A percentile compares a stretch with the other conserved stretches of the same genome.
Conservation (phyloP, 1,140 invertebrate genomes). For the Orchesella cincta region DNA sequence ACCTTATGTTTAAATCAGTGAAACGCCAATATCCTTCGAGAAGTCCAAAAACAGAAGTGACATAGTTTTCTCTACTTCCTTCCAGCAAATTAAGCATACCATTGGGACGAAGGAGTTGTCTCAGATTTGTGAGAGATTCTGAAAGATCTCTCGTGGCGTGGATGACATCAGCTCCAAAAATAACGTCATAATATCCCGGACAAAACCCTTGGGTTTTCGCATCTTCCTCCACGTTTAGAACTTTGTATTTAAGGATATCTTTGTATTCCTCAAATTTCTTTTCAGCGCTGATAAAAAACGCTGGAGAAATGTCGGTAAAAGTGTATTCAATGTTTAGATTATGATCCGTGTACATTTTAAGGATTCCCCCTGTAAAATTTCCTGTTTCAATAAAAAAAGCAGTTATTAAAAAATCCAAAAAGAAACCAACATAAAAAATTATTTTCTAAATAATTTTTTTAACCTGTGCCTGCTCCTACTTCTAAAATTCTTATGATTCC, state of each 20-base stretch:
- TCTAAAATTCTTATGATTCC: conserved; percentile 37
- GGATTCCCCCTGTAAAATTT: conserved; percentile 21
- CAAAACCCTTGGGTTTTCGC: conserved; percentile 33
- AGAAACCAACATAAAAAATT: too few relatives aligned
- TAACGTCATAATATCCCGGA: conserved; percentile 31
- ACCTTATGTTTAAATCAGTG: too few relatives aligned
- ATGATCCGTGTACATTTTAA: neutral
- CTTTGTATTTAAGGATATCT: conserved; percentile 11
- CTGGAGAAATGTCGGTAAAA: conserved; percentile 41
- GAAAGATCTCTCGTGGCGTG: conserved; percentile 36
- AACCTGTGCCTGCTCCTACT: conserved; percentile 37
- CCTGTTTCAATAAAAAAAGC: conserved; percentile 14
- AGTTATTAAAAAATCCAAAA: too few relatives aligned
- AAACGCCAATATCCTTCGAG: conserved; percentile 35
- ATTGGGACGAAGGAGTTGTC: neutral
- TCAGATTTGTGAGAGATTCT: conserved; percentile 4
- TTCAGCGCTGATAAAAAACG: conserved; percentile 26
- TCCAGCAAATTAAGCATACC: conserved; percentile 21
- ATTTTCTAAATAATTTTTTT: too few relatives aligned
- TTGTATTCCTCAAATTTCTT: conserved; percentile 17
- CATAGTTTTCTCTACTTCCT: neutral
- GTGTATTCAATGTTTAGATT: conserved; percentile 24
- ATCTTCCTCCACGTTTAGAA: conserved; percentile 36
- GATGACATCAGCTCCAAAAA: conserved; percentile 34
- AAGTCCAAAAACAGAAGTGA: conserved; percentile 28